Evolutionary conservation across 2,888 invertebrate species (phyloP).

Genomic region (Oxycera nigricornis): DNA sequence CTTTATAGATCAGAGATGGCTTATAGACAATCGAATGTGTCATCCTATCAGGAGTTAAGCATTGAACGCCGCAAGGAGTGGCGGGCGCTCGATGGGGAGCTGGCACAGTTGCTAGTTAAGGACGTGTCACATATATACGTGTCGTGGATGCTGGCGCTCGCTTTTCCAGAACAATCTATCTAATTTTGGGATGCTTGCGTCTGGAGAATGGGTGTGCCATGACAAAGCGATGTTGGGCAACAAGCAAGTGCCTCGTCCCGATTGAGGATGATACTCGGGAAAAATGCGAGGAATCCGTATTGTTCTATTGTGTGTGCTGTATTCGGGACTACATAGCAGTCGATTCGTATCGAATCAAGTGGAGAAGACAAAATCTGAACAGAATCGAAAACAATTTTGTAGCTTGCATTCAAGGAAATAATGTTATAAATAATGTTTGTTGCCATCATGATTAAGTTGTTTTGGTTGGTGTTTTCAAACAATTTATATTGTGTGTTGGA

Average conservation of each 20-base stretch:
- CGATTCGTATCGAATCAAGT: conserved; percentile 2
- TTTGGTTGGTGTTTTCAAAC: conserved; percentile 24
- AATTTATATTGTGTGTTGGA: background rate
- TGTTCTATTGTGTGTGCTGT: background rate
- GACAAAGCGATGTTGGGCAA: conserved; percentile 14
- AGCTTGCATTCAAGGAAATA: conserved; percentile 31
- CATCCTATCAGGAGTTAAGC: conserved; percentile 25
- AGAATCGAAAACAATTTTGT: conserved; percentile 38
- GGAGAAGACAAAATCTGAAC: conserved; percentile 8
- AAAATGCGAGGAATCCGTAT: conserved; percentile 6
- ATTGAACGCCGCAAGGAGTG: conserved; percentile 1
- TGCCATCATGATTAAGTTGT: conserved; percentile 36
- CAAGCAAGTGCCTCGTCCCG: conserved; percentile 8
- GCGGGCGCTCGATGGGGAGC: background rate
- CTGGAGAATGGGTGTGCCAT: background rate
- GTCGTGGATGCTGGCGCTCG: background rate
- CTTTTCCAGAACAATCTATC: conserved; percentile 20
- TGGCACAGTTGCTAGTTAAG: background rate
- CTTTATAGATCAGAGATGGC: conserved; percentile 26
- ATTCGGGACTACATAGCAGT: background rate
- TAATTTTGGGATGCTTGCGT: conserved; percentile 24
- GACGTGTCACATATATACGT: background rate
- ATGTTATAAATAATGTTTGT: conserved; percentile 31
- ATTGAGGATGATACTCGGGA: conserved; percentile 3
- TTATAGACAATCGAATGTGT: conserved; percentile 35